phyloP scores from a whole-genome alignment of 2,888 invertebrate genomes.

The Leptopilina myrica region DNA sequence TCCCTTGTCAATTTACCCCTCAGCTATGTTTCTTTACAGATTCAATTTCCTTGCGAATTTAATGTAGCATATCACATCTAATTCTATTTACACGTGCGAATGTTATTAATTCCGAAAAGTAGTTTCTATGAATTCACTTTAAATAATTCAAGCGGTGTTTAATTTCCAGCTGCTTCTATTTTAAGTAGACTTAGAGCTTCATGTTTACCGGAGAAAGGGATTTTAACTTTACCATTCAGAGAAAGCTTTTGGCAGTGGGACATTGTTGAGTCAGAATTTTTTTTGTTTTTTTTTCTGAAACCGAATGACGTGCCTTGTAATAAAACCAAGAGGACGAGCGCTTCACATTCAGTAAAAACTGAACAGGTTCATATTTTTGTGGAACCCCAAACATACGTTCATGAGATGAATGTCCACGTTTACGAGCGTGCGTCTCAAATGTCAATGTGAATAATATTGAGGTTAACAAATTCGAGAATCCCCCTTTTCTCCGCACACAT shows the following conservation, averaged over 20 bases:
- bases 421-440: conserved; percentile 31
- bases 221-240: background rate
- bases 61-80: background rate
- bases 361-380: conserved; percentile 18
- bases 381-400: background rate
- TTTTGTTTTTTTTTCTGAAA: background rate
- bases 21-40: background rate
- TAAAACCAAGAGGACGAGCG: conserved; percentile 17
- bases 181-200: no score
- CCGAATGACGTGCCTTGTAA: conserved; percentile 1
- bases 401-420: conserved; percentile 12
- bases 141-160: background rate
- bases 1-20: no score
- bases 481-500: background rate
- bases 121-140: no score
- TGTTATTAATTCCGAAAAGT: background rate
- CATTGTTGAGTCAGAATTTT: background rate
- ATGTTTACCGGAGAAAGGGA: background rate
- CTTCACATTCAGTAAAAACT: background rate
- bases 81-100: background rate
- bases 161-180: background rate
- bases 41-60: no score
- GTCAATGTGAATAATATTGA: conserved; percentile 43
- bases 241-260: background rate
- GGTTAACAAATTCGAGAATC: conserved; percentile 44